Conservation (phyloP, 1,140 invertebrate species). For the Atta cephalotes region DNA sequence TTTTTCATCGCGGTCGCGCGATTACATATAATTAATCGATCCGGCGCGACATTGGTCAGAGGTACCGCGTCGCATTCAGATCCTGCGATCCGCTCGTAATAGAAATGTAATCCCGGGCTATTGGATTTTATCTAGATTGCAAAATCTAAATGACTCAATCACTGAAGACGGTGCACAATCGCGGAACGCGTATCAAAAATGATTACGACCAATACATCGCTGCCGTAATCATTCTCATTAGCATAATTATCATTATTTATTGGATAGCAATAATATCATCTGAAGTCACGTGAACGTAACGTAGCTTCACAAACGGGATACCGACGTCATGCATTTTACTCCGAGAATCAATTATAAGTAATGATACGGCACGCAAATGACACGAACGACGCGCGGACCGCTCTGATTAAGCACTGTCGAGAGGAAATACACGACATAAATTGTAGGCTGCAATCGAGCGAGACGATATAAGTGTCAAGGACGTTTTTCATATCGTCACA, state of each 20-base stretch:
- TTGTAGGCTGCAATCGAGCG: constrained; percentile 12
- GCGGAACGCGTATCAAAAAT: constrained; percentile 35
- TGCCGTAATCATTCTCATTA: constrained; percentile 57
- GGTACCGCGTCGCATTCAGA: constrained; percentile 6
- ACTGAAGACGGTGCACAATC: constrained; percentile 30
- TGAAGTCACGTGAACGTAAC: constrained; percentile 32
- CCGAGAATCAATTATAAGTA: constrained; percentile 71
- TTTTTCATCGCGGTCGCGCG: constrained; percentile 52
- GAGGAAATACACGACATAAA: constrained; percentile 61
- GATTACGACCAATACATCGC: constrained; percentile 45
- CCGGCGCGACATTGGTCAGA: constrained; percentile 45
- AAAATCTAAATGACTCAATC: constrained; percentile 75
- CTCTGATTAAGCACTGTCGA: constrained; percentile 62
- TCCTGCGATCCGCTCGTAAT: constrained; percentile 61
- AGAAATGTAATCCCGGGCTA: constrained; percentile 74
- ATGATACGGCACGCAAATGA: constrained; percentile 72
- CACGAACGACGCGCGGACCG: constrained; percentile 59
- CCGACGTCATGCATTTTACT: constrained; percentile 53
- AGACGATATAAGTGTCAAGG: constrained; percentile 44
- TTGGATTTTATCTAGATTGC: constrained; percentile 76
- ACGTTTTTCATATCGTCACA: constrained; percentile 35
- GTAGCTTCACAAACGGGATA: constrained; percentile 39
- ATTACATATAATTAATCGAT: constrained; percentile 60
- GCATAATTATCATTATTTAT: constrained; percentile 65
- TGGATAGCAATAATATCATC: constrained; percentile 52